Base-by-base conservation (phyloP, 2,113 vertebrate species). In the Thinocorus orbignyianus region DNA sequence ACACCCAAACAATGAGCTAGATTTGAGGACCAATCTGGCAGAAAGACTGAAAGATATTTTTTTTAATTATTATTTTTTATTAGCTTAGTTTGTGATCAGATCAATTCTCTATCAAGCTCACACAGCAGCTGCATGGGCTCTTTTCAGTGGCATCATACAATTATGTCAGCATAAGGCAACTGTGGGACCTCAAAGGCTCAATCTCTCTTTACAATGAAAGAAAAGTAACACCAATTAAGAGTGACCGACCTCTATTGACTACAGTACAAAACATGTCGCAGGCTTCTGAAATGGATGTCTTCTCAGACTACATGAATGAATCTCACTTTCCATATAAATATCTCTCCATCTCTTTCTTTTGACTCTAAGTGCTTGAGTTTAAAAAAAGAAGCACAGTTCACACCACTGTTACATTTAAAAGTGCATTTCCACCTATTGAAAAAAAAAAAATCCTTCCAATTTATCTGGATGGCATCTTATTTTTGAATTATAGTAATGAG, bases 191-290 rank as follows among this genome's bases (percentile, higher is more conserved):
- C 3, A 2, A 33, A 93, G 30, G n/a, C 20, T 25, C 44, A 46
- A 42, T 30, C 7, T 8, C 7, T 61, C 5, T 55, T 69, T 51
- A 44, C 17, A 62, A 49, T 4, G 4, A 17, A 70, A 41, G 20
- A 70, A 81, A 81, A 74, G 22, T 37, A 66, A 37, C 24, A 65
- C 8, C 44, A 70, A 2, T 49, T 70, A 84, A 62, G 16, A 84
- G 2, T 62, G 65, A 30, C 55, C 20, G 52, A 35, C 23, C 33
- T 80, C 14, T 60, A 6, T 28, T 0, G 0, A 33, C 16, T 64
- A 20, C 0, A 0, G 3, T n/a, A 58, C 20, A 54, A 55, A 81
- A 66, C 81, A 24, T 17, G 54, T 14, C 4, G 5, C 39, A 62
- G 37, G 4, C 4, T 48, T 15, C 35, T 55, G 31, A 73, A 81